Evolutionary conservation across 2,797 vertebrate species (phyloP).

Genomic region (Dryobates pubescens): DNA sequence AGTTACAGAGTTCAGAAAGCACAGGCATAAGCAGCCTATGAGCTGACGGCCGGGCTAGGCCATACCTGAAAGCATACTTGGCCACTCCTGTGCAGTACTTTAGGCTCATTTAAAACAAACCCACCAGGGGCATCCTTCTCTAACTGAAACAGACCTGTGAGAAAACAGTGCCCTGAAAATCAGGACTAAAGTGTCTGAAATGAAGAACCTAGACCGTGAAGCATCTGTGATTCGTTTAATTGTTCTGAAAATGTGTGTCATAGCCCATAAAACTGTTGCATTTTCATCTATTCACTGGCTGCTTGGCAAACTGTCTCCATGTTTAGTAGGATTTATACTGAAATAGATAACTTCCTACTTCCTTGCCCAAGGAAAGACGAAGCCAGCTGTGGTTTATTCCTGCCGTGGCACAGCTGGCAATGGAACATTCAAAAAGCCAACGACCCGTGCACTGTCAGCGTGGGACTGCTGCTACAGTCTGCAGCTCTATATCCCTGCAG

Average conservation of each 20-base stretch:
- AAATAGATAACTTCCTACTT: background rate
- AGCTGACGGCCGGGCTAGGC: background rate
- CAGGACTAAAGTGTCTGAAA: background rate
- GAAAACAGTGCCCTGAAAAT: background rate
- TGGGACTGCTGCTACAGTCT: slow-evolving; percentile 8
- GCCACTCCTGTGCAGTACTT: background rate
- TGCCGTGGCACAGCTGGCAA: background rate
- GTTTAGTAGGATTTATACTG: background rate
- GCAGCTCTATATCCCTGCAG: slow-evolving; percentile 1
- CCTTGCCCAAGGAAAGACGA: background rate
- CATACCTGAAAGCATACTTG: background rate
- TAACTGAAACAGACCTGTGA: background rate
- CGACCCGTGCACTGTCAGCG: background rate
- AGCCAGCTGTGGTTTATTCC: background rate
- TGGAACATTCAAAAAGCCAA: background rate
- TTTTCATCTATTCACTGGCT: background rate
- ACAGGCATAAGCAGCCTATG: background rate
- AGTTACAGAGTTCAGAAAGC: background rate
- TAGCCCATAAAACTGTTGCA: background rate
- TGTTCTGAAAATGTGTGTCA: background rate
- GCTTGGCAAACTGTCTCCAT: background rate
- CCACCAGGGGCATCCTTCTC: background rate
- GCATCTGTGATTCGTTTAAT: background rate
- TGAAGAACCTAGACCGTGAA: background rate
- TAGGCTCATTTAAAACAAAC: background rate